Base-by-base conservation (phyloP, 1,140 invertebrate genomes). In the Drosophila sproati region DNA sequence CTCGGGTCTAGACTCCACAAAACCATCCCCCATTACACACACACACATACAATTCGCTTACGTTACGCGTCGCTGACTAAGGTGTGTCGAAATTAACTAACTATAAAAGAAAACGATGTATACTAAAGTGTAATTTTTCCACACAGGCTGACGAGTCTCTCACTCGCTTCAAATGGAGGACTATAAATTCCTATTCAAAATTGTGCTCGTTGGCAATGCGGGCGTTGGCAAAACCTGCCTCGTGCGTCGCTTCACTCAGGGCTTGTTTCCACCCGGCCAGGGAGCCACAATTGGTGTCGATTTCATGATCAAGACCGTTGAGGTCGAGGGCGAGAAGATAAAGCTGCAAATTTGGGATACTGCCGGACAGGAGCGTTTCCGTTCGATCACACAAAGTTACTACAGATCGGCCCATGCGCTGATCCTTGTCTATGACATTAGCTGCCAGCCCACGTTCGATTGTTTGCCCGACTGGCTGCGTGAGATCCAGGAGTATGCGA, bases 231-330 rank as follows among this genome's bases (percentile, higher is more conserved):
- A 98, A 93, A 98, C 98, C 45, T 98, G 97, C 94, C 94, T 98
- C 51, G 97, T 98, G 51, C 94, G 97, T 74, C 94, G 97, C 83
- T 99, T 97, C 94, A 97, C 97, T 32, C 97, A 98, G 93, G 98
- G 98, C 1, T 93, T 98, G 20, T 99, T 98, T 94, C 98, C 98
- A 39, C 98, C 98, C 31, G 98, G 98, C 43, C 98, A 99, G 94
- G 98, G 98, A 62, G 98, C 98, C 70, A 99, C 99, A 2, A 99
- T 99, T 83, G 99, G 99, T 64, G 99, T 99, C 8, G 99, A 99
- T 95, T 99, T 99, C 92, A 99, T 99, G 96, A 99, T 99, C 89
- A 99, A 99, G 94, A 99, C 98, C 68, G 96, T 99, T 6, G 97
- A 98, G 94, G 97, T 99, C 67, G 98, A 99, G 93, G 98, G 98